Conservation (phyloP, 2,888 invertebrate genomes). For the Pristionchus mayeri region DNA sequence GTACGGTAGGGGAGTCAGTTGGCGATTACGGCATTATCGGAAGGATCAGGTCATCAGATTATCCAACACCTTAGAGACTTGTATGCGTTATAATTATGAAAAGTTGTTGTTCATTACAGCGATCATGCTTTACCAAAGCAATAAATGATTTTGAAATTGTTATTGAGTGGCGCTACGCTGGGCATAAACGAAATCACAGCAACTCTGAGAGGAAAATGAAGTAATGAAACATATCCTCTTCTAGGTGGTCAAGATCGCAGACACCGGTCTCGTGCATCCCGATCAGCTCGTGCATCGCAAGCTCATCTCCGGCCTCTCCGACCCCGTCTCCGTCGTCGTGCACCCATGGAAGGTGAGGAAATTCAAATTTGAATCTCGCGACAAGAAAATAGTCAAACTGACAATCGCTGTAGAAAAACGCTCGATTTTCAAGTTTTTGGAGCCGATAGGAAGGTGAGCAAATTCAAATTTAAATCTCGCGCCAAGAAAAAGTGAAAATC, state of each 20-base stretch:
- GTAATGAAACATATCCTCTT: background rate
- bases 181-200: too few species aligned
- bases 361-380: background rate
- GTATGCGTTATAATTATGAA: too few species aligned
- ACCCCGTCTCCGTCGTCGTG: slow-evolving; percentile 95
- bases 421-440: background rate
- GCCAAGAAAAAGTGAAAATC: background rate
- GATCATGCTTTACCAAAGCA: background rate
- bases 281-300: slow-evolving; percentile 74
- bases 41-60: too few species aligned
- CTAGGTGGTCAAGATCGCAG: slow-evolving; percentile 54
- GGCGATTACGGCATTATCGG: background rate
- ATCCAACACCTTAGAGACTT: too few species aligned
- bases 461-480: background rate
- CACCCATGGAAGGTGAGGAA: slow-evolving; percentile 88
- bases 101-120: too few species aligned
- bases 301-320: slow-evolving; percentile 74
- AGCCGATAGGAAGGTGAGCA: background rate
- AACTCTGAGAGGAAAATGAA: too few species aligned
- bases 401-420: background rate
- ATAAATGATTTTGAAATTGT: background rate
- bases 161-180: too few species aligned
- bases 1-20: slow-evolving; percentile 79
- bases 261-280: slow-evolving; percentile 70
- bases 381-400: background rate